Evolutionary conservation across 2,888 invertebrate genomes (phyloP), one percentile per base, ranked within the genome.

Genomic region (Hipparchia semele): DNA sequence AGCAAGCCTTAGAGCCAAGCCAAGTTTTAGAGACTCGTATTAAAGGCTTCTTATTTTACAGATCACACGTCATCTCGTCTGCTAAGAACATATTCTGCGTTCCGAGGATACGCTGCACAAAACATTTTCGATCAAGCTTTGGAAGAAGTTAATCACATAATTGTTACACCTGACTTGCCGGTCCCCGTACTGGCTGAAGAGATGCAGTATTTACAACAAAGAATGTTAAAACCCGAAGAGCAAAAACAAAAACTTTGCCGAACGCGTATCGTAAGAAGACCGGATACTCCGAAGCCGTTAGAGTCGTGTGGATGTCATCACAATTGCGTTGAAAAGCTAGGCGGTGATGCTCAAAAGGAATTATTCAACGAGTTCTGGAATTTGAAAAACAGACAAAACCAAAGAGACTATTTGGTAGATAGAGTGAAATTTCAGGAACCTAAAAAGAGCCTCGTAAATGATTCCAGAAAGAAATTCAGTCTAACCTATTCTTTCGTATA

Each of bases 101-200:
- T 61, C 39, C 69, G 61, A 23, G 51, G 13, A n/a, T 13, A 59
- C 23, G 1, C 13, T n/a, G 7, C 23, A 12, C n/a, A 46, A 46
- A 2, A 9, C 13, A 49, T 7, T 51, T 59, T 51, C 39, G 59
- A n/a, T 8, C 49, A 23, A 10, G 2, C 59, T 60, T 68, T 60
- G 59, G 69, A 60, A 33, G 61, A 9, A 51, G 53, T 69, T 7
- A 69, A 69, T 13, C 69, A 69, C 12, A 69, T 69, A 13, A 51
- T 69, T 7, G 69, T 69, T 0, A 69, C 69, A 69, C 69, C 69
- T 8, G 69, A 69, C 53, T 45, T 69, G n/a, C 69, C 69, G 6
- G 68, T 68, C 23, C 60, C 68, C 6, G 9, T 68, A 12, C 39
- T 56, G 9, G 33, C 23, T n/a, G 33, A 59, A 49, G 4, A 58